Evolutionary conservation across 2,888 invertebrate genomes (phyloP).

Genomic region (Camponotus fellah): DNA sequence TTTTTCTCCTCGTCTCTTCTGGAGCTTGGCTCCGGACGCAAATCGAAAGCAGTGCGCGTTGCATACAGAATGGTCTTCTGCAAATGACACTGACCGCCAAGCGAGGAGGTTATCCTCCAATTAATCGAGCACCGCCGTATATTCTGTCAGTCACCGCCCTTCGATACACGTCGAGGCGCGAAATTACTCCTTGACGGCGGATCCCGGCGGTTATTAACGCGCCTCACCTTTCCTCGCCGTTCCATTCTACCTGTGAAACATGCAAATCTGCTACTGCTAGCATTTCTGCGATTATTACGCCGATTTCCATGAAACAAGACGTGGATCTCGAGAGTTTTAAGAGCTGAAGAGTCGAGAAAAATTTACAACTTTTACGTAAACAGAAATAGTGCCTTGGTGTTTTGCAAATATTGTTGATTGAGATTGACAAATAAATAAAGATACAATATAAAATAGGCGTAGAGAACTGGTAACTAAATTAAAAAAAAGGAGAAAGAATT

Average conservation of each 20-base stretch:
- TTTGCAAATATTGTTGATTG: neutral
- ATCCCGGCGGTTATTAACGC: slow-evolving; percentile 66
- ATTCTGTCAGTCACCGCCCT: slow-evolving; percentile 67
- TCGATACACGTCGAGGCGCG: slow-evolving; percentile 68
- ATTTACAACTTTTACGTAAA: neutral
- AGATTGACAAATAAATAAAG: neutral
- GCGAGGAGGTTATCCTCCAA: slow-evolving; percentile 77
- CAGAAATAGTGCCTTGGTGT: neutral
- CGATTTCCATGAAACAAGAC: slow-evolving; percentile 56
- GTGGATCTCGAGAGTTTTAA: neutral
- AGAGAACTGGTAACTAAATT: too few relatives aligned
- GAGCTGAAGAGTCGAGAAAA: neutral
- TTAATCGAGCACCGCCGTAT: slow-evolving; percentile 74
- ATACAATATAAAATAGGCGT: too few relatives aligned
- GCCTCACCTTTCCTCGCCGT: slow-evolving; percentile 17
- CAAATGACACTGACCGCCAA: slow-evolving; percentile 77
- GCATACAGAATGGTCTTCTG: slow-evolving; percentile 59
- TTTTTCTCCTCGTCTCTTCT: slow-evolving; percentile 22
- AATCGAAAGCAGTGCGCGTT: slow-evolving; percentile 1
- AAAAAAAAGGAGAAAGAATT: too few relatives aligned
- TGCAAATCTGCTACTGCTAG: slow-evolving; percentile 39
- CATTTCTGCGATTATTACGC: slow-evolving; percentile 65
- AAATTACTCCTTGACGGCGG: slow-evolving; percentile 54
- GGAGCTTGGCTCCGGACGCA: neutral
- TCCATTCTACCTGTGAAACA: slow-evolving; percentile 12